These are phyloP conservation scores for Melanogrammus aeglefinus DNA, from an alignment of 2,797 vertebrate species.

Conservation along the genomic window DNA sequence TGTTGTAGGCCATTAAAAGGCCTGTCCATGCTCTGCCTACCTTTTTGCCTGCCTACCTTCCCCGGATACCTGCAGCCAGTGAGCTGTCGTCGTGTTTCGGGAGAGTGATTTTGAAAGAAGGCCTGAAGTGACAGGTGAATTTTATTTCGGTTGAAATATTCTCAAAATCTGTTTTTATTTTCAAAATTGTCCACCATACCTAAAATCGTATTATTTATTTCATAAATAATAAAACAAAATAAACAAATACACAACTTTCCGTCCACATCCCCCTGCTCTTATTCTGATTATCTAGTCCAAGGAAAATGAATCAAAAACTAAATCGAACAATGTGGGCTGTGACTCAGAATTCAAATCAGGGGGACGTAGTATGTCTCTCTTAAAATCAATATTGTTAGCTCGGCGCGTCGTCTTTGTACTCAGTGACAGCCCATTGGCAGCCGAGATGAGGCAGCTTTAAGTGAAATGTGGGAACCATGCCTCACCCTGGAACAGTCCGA, in stretches of 20 bases:
- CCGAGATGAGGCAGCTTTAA: conserved; percentile 38
- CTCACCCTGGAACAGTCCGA: conserved; percentile 35
- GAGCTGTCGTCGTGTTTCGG: too few relatives aligned
- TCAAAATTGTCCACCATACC: too few relatives aligned
- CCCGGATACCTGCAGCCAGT: too few relatives aligned
- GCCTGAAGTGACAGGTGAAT: too few relatives aligned
- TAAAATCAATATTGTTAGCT: conserved; percentile 50
- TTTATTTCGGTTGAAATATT: too few relatives aligned
- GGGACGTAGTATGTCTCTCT: conserved; percentile 32
- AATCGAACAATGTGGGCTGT: conserved; percentile 43
- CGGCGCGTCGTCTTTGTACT: conserved; percentile 31
- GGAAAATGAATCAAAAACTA: background rate
- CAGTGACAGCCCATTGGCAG: conserved; percentile 44
- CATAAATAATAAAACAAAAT: background rate
- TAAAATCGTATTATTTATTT: background rate
- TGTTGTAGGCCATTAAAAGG: too few relatives aligned
- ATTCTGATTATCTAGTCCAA: background rate
- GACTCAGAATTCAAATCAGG: conserved; percentile 54
- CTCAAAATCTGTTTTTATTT: too few relatives aligned
- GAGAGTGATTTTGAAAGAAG: too few relatives aligned
- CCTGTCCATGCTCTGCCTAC: too few relatives aligned
- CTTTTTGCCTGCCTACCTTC: too few relatives aligned
- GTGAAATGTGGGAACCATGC: conserved; percentile 42
- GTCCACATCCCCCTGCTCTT: background rate
- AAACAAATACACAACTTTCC: background rate